Conservation (phyloP, 2,113 vertebrate species). For the Solea solea region DNA sequence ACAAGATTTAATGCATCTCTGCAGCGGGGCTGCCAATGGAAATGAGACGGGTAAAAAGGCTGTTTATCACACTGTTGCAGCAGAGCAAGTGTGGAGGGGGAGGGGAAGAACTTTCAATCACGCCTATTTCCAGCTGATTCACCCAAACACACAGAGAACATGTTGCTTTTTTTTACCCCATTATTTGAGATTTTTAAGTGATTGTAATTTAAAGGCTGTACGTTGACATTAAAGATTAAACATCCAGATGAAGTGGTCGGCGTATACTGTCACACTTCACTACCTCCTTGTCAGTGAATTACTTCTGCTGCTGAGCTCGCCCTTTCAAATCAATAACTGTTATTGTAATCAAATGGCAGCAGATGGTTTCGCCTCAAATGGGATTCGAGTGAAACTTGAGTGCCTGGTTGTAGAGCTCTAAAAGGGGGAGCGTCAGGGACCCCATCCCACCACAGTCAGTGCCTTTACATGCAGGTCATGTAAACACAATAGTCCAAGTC, state of each 20-base stretch:
- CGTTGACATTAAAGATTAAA: constrained; percentile 66
- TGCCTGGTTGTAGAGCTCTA: constrained; percentile 20
- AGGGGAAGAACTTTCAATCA: background rate
- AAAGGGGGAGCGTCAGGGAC: constrained; percentile 47
- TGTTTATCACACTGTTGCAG: constrained; percentile 35
- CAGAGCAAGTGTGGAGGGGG: background rate
- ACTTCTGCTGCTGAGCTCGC: constrained; percentile 46
- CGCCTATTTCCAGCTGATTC: constrained; percentile 22
- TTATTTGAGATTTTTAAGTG: background rate
- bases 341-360: constrained; percentile 72
- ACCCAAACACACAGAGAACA: background rate
- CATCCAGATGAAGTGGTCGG: constrained; percentile 48
- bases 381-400: constrained; percentile 61
- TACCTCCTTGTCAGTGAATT: constrained; percentile 45
- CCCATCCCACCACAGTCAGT: constrained; percentile 30
- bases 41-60: background rate
- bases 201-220: constrained; percentile 7
- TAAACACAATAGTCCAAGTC: too few species aligned
- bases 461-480: too few species aligned
- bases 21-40: constrained; percentile 30
- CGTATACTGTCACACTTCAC: constrained; percentile 41
- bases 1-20: constrained; percentile 57
- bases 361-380: constrained; percentile 68
- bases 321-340: constrained; percentile 69
- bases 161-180: background rate